phyloP scores from a whole-genome alignment of 2,113 vertebrate genomes.

The Cygnus buccinator region DNA sequence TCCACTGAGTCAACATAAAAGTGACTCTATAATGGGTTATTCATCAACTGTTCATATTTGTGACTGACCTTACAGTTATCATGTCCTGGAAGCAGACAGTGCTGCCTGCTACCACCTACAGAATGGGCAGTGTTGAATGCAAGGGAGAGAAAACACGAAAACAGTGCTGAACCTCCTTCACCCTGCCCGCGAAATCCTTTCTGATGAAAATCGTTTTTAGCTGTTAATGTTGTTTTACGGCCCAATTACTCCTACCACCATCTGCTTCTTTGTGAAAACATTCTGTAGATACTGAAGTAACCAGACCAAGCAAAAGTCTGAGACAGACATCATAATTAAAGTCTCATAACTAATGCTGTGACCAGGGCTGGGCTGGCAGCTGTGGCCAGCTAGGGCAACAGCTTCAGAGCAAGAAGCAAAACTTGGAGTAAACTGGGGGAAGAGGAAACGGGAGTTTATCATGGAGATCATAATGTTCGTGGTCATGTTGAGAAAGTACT shows the following conservation, averaged over 20 bases:
- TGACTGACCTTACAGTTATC: constrained; percentile 67
- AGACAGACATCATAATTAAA: constrained; percentile 22
- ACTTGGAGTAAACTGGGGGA: neutral
- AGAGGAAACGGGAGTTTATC: neutral
- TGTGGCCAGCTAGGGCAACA: neutral
- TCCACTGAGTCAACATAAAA: constrained; percentile 71
- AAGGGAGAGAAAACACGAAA: constrained; percentile 36
- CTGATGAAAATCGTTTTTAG: constrained; percentile 53
- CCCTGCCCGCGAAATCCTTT: constrained; percentile 24
- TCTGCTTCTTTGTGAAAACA: constrained; percentile 74
- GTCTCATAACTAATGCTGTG: constrained; percentile 35
- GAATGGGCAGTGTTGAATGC: constrained; percentile 37
- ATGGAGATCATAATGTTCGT: neutral
- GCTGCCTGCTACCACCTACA: constrained; percentile 43
- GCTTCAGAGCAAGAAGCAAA: constrained; percentile 4
- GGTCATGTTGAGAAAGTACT: constrained; percentile 2
- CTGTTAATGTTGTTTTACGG: constrained; percentile 48
- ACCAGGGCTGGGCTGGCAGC: constrained; percentile 16
- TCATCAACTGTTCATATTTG: constrained; percentile 68
- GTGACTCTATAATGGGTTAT: constrained; percentile 70
- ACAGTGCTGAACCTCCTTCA: constrained; percentile 35
- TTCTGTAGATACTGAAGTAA: constrained; percentile 64
- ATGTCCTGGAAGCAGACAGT: constrained; percentile 41
- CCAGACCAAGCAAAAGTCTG: constrained; percentile 62
- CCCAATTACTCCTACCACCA: constrained; percentile 69